These are phyloP conservation scores for Agraylea sexmaculata DNA, from an alignment of 1,140 invertebrate genomes.

Conservation along the genomic window DNA sequence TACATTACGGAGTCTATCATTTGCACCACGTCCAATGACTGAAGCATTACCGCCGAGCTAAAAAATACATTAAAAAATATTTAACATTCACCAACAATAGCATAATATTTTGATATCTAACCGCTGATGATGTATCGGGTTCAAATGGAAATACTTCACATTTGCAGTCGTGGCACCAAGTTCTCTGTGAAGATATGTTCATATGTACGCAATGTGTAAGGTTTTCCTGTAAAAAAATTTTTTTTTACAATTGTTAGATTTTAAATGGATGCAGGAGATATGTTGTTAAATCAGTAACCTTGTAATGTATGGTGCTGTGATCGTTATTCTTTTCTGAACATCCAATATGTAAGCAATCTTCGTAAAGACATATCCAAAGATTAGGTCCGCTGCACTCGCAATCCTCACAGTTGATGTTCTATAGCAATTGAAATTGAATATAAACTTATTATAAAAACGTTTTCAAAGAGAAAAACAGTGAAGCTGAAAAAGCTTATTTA, in stretches of 20 bases:
- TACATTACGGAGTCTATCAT: conserved; percentile 2
- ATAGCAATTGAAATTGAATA: too few species aligned
- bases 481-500: too few species aligned
- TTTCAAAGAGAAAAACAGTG: too few species aligned
- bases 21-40: neutral
- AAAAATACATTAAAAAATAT: neutral
- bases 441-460: too few species aligned
- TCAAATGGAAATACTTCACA: conserved; percentile 52
- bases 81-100: neutral
- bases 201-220: conserved; percentile 69
- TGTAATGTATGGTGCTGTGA: conserved; percentile 67
- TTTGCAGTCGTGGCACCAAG: conserved; percentile 81
- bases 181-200: conserved; percentile 65
- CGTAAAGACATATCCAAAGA: conserved; percentile 73
- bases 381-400: conserved; percentile 57
- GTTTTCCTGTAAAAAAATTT: conserved; percentile 42
- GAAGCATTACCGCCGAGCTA: neutral
- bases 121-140: too few species aligned
- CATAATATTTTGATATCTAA: too few species aligned
- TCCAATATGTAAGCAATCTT: conserved; percentile 63
- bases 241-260: neutral
- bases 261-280: conserved; percentile 7
- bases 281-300: conserved; percentile 40
- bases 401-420: conserved; percentile 47
- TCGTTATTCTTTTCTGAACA: conserved; percentile 68